These are phyloP conservation scores for Ciona savignyi DNA, from an alignment of 23 tunicate species.

Conservation along the genomic window DNA sequence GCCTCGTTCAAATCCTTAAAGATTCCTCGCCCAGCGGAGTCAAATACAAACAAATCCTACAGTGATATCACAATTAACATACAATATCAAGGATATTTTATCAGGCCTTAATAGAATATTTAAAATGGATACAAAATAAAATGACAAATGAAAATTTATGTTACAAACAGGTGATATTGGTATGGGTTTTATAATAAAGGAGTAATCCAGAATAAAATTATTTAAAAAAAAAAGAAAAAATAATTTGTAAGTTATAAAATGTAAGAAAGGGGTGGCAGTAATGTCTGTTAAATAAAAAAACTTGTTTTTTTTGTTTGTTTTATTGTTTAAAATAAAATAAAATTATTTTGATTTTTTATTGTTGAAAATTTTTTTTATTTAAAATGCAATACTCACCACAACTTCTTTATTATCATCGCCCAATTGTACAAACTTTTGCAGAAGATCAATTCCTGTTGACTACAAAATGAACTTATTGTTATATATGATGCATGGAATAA, in stretches of 20 bases:
- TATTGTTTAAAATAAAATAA: too few species aligned
- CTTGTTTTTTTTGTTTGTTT: too few species aligned
- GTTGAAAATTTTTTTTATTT: neutral
- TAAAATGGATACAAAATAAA: neutral
- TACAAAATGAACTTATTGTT: slow-evolving; percentile 6
- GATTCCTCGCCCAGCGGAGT: slow-evolving; percentile 55
- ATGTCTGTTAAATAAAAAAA: neutral
- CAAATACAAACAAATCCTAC: slow-evolving; percentile 73
- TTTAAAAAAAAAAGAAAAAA: too few species aligned
- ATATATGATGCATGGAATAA: too few species aligned
- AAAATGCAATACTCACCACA: slow-evolving; percentile 13
- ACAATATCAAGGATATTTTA: neutral
- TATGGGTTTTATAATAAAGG: too few species aligned
- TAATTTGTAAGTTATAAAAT: too few species aligned
- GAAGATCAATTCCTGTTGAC: slow-evolving; percentile 36
- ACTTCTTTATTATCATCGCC: slow-evolving; percentile 9
- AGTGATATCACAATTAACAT: neutral
- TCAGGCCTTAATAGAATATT: neutral
- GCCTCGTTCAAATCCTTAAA: slow-evolving; percentile 49
- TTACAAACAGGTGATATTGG: too few species aligned
- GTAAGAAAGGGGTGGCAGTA: too few species aligned
- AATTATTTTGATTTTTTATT: neutral
- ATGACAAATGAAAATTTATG: too few species aligned
- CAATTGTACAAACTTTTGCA: slow-evolving; percentile 23
- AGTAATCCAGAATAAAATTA: too few species aligned